A percentile compares a stretch with the other conserved stretches of the same genome.
phyloP scores from a whole-genome alignment of 92 coral and sea anemone genomes.

The Galaxea fascicularis region DNA sequence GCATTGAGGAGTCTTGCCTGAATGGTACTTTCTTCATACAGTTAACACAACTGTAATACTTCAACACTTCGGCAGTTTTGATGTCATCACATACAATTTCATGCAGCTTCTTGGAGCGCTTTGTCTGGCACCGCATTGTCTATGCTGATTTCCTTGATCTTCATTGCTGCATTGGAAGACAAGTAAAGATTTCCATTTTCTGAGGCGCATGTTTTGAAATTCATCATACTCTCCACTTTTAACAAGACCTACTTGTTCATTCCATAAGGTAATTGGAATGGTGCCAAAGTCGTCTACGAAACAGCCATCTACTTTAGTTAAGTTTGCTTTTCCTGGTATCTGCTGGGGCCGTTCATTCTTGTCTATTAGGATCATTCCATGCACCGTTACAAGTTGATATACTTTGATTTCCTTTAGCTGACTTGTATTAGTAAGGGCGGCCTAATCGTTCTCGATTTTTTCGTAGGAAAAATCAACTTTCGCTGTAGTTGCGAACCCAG shows the following conservation, averaged over 20 bases:
- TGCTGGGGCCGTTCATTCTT: slow-evolving; percentile 33
- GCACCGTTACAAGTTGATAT: slow-evolving; percentile 33
- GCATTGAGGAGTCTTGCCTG: slow-evolving; percentile 60
- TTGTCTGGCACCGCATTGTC: background rate
- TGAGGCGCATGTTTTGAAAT: slow-evolving; percentile 53
- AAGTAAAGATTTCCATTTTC: slow-evolving; percentile 9
- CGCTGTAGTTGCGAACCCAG: background rate
- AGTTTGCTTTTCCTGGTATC: slow-evolving; percentile 39
- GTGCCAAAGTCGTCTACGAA: slow-evolving; percentile 50
- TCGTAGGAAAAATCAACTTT: background rate
- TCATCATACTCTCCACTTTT: slow-evolving; percentile 37
- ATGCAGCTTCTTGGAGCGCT: background rate
- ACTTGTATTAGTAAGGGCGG: slow-evolving; percentile 25
- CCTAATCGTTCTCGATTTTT: background rate
- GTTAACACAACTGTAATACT: slow-evolving; percentile 58
- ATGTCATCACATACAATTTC: slow-evolving; percentile 10
- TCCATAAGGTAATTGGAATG: slow-evolving; percentile 54
- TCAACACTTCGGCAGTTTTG: slow-evolving; percentile 31
- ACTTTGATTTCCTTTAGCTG: slow-evolving; percentile 41
- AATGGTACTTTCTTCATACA: slow-evolving; percentile 63
- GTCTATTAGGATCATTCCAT: slow-evolving; percentile 43
- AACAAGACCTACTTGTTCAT: slow-evolving; percentile 37
- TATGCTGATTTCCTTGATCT: background rate
- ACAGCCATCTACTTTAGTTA: slow-evolving; percentile 52
- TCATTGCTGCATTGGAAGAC: background rate